phyloP scores from a whole-genome alignment of 2,113 vertebrate species.

The Laticauda colubrina region DNA sequence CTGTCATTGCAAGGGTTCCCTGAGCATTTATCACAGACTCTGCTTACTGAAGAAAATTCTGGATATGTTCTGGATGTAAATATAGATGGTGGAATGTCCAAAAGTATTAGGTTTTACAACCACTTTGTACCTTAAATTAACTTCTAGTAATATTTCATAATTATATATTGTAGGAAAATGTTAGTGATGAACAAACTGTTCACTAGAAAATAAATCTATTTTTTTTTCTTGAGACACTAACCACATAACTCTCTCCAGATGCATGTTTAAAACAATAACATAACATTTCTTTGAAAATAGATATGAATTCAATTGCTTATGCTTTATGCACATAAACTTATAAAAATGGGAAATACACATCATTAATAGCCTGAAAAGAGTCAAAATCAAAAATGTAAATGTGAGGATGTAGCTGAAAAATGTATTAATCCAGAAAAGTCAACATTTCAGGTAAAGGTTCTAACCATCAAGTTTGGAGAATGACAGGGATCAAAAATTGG shows the following conservation, averaged over 20 bases:
- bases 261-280: not conserved
- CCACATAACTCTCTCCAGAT: not conserved
- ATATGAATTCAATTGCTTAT: not conserved
- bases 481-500: not conserved
- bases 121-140: not conserved
- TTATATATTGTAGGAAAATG: not conserved
- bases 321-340: not conserved
- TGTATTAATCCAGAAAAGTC: not conserved
- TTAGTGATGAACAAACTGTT: not conserved
- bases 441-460: not conserved
- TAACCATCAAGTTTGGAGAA: not conserved
- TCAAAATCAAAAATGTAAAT: not conserved
- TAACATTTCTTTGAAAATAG: not conserved
- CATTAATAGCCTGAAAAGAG: not conserved
- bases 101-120: not conserved
- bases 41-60: not conserved
- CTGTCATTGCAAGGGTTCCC: not conserved
- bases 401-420: not conserved
- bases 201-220: not conserved
- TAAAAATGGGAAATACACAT: not conserved
- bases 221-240: not conserved
- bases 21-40: not conserved
- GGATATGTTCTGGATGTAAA: not conserved
- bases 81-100: not conserved
- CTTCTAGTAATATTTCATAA: not conserved